Evolutionary conservation across 2,888 invertebrate genomes (phyloP), one percentile per base, ranked within the genome.

Genomic region (Apamea crenata): DNA sequence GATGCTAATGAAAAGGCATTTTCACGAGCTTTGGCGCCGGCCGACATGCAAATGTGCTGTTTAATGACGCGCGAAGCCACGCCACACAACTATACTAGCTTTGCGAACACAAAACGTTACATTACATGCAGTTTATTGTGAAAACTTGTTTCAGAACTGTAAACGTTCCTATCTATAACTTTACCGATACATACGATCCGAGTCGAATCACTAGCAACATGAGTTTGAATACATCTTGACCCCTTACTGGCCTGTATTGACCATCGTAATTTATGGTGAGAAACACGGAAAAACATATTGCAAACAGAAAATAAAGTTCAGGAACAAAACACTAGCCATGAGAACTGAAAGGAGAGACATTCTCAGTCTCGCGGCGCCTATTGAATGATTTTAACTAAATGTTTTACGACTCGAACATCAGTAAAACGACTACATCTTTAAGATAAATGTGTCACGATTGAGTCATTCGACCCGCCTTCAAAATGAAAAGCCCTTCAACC

Each of bases 1-100:
- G 95, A 96, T 96, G 96, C 93, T 96, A 96, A 96, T 96, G 96
- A 96, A 96, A 94, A 94, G 95, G 95, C 95, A 95, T 95, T 96
- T 96, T 96, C 96, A 96, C 96, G 96, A 96, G 95, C 92, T 95
- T 95, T 96, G 96, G 96, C 96, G 95, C 94, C 95, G 95, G 92
- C 94, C 94, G 93, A 89, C 94, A 96, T 96, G 96, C 95, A 95
- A 96, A 96, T 96, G 94, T 93, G 92, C 68, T 83, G 94, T 91
- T 91, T 95, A 96, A 96, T 96, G 96, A 96, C 92, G 95, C 96
- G 95, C 92, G 95, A 96, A 96, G 93, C 93, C 87, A 91, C 93
- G 91, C 94, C 90, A 92, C 93, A 93, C 91, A 92, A 93, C 93
- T 92, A 93, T 90, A 91, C 87, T 83, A 86, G 78, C 86, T 84